Conservation (phyloP, 2,113 vertebrate species). For the Phoenicopterus ruber region DNA sequence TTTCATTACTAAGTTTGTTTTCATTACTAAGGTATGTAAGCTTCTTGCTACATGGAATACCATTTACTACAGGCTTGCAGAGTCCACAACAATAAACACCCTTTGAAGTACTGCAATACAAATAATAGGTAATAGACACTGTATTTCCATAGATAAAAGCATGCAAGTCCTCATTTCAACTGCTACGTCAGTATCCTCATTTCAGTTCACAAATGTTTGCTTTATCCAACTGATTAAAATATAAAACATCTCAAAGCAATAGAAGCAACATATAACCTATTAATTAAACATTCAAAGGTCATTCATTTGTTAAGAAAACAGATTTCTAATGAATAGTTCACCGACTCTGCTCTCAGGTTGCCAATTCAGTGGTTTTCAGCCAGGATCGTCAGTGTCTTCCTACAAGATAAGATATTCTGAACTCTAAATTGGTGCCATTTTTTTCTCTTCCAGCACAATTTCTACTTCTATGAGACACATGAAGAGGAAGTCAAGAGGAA, state of each 20-base stretch:
- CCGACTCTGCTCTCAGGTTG: background rate
- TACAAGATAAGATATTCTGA: background rate
- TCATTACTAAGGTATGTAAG: background rate
- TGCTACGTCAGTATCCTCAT: background rate
- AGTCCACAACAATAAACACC: background rate
- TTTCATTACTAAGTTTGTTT: background rate
- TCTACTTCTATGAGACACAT: background rate
- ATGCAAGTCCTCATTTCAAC: background rate
- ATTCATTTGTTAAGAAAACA: background rate
- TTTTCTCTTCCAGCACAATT: background rate
- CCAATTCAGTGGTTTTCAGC: background rate
- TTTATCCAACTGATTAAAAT: background rate
- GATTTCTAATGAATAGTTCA: background rate
- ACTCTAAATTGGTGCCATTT: background rate
- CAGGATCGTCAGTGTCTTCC: background rate
- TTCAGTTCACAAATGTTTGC: background rate
- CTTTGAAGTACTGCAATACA: background rate
- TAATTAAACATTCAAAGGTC: background rate
- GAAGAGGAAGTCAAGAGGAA: background rate
- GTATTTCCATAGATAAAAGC: background rate
- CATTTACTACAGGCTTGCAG: background rate
- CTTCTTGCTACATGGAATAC: too few species aligned
- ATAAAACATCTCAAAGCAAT: background rate
- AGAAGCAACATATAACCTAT: background rate
- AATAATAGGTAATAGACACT: background rate